phyloP scores from a whole-genome alignment of 2,888 invertebrate genomes.

The Tillus elongatus region DNA sequence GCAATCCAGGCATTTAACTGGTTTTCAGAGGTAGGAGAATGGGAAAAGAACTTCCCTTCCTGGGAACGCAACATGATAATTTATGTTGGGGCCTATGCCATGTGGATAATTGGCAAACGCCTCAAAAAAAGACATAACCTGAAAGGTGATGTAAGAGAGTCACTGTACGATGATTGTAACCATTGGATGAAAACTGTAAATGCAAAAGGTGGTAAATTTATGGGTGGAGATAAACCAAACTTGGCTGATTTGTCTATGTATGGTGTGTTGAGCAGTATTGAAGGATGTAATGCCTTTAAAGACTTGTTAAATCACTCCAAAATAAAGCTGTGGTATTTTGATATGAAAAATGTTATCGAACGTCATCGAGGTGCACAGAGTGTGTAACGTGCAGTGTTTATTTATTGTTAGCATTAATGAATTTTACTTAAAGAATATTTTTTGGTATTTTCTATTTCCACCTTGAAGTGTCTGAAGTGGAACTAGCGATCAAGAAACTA shows the following conservation, averaged over 20 bases:
- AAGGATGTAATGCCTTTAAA: slow-evolving; percentile 83
- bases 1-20: slow-evolving; percentile 86
- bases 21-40: slow-evolving; percentile 88
- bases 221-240: slow-evolving; percentile 82
- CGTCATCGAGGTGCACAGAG: slow-evolving; percentile 52
- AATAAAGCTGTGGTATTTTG: slow-evolving; percentile 69
- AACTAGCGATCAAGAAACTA: no score
- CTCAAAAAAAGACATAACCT: slow-evolving; percentile 80
- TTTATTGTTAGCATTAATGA: no score
- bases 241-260: slow-evolving; percentile 88
- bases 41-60: slow-evolving; percentile 78
- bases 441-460: no score
- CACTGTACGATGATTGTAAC: slow-evolving; percentile 82
- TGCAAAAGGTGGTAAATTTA: slow-evolving; percentile 60
- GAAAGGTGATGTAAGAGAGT: slow-evolving; percentile 78
- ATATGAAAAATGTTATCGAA: slow-evolving; percentile 57
- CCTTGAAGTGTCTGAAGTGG: no score
- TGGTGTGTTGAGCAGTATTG: slow-evolving; percentile 85
- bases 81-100: slow-evolving; percentile 85
- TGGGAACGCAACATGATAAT: slow-evolving; percentile 84
- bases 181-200: slow-evolving; percentile 67
- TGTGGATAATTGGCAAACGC: slow-evolving; percentile 86
- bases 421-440: no score
- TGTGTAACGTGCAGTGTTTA: no score
- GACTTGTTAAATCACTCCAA: slow-evolving; percentile 68